Evolutionary conservation across 2,797 vertebrate genomes (phyloP), one percentile per base, ranked within the genome.

Genomic region (Scyliorhinus canicula): DNA sequence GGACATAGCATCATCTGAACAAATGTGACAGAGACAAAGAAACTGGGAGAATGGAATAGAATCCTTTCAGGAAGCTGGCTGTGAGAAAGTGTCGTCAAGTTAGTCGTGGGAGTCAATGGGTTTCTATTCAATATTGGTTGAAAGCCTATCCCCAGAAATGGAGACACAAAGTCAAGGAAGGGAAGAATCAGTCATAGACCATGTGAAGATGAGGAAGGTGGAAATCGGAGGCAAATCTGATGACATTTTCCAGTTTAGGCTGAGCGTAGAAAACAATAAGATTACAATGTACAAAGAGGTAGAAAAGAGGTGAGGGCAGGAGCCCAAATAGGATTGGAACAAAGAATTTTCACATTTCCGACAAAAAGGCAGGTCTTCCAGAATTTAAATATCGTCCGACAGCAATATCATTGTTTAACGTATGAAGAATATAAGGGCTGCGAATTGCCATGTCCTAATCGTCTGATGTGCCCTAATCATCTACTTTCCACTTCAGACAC

Each of bases 381-480:
- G 16, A 7, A 35, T 16, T 60, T 90, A 90, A 60, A n/a, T 60
- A 60, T 90, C 35, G 60, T 90, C 31, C 16, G 21, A 35, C 14
- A 90, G 86, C 86, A 60, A 90, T 60, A 60, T 90, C 55, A n/a
- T 57, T 60, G 3, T 44, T 24, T 1, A 40, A 67, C 60, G 16
- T 74, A 63, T 44, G 44, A 19, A 3, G 40, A 14, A 69, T 24
- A 26, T 0, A 50, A 95, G 86, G 0, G 1, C 4, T n/a, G 52
- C 95, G 95, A 8, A 0, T 95, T 95, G 40, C 57, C 67, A 95
- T 74, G 40, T 85, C 65, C 71, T 88, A 86, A 91, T 21, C 0
- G n/a, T 90, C 47, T 9, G 47, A 40, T n/a, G 50, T 26, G 95
- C 95, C 88, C 95, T 95, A 95, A n/a, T 31, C 95, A 95, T 96